Percentiles rank a stretch among this genome's conserved stretches.
These are phyloP conservation scores for Chymomyza procnemis DNA, from an alignment of 2,888 invertebrate genomes.

Conservation along the genomic window DNA sequence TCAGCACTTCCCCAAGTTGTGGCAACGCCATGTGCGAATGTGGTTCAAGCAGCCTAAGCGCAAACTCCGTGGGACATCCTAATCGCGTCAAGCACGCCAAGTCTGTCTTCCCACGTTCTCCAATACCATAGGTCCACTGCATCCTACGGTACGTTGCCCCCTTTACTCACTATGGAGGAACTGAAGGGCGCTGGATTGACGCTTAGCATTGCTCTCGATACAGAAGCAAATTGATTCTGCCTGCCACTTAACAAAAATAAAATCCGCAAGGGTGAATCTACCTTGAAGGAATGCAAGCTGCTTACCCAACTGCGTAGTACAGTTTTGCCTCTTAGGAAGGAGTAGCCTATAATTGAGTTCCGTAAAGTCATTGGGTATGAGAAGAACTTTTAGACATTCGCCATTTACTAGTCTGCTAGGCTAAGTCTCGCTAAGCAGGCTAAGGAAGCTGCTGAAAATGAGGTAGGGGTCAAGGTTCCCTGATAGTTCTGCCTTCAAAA, in stretches of 20 bases:
- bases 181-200: conserved; percentile 94
- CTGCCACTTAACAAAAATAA: conserved; percentile 96
- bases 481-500: conserved; percentile 56
- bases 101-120: conserved; percentile 94
- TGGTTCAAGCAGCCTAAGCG: conserved; percentile 99
- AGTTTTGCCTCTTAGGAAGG: conserved; percentile 92
- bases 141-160: conserved; percentile 96
- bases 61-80: conserved; percentile 91
- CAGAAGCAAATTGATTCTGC: conserved; percentile 94
- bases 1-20: conserved; percentile 99
- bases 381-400: conserved; percentile 94
- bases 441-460: conserved; percentile 96
- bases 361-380: conserved; percentile 92
- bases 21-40: conserved; percentile 97
- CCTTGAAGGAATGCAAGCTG: conserved; percentile 93
- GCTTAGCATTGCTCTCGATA: conserved; percentile 92
- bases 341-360: conserved; percentile 87
- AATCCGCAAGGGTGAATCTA: conserved; percentile 90
- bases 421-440: conserved; percentile 94
- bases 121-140: conserved; percentile 89
- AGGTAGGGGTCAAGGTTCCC: conserved; percentile 87
- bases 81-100: conserved; percentile 95
- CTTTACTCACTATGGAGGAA: conserved; percentile 95
- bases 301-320: conserved; percentile 91
- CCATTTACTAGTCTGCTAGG: conserved; percentile 91